Evolutionary conservation across 2,113 vertebrate species (phyloP), one percentile per base, ranked within the genome.

Genomic region (Vombatus ursinus): DNA sequence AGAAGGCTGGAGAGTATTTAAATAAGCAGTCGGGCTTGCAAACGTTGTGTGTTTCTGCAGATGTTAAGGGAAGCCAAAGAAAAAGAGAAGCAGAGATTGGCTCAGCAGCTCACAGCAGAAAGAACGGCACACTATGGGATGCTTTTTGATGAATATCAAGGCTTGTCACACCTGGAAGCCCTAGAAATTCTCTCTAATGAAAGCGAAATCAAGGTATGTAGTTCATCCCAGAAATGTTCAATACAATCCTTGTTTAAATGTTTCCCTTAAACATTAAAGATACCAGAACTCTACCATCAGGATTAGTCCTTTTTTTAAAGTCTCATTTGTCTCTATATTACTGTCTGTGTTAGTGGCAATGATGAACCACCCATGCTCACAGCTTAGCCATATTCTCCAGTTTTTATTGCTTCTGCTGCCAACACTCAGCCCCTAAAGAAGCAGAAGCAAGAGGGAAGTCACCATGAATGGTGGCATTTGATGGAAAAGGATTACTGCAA

Each of bases 121-220:
- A 99, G 99, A 97, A 99, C 99, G 0, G 99, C 99, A 25, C 99
- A 99, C 98, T 99, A 99, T 3, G 99, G 99, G 89, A 98, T 99
- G 97, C 99, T 99, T 89, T 99, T 99, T 98, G 99, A 99, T 97
- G 99, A 99, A 95, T 99, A 99, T 97, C 99, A 99, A 97, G 99
- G 99, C 91, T 97, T 99, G 98, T 99, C 99, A 61, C 99, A 99
- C 98, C 99, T 99, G 10, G 99, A 99, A 98, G 99, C 99, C 95
- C 98, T 99, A 98, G 99, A 99, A 99, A 99, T 99, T 95, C 98
- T 99, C 96, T 99, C 99, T 97, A 99, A 99, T 96, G 99, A 99
- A 98, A 99, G 99, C 7, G 99, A 99, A 98, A 98, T 95, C 94
- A 99, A 99, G 99, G 99, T 99, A 98, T 44, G 44, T 90, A 90